A percentile compares a stretch with the other conserved stretches of the same genome.
phyloP scores from a whole-genome alignment of 2,888 invertebrate species.

The Zhengitettix transpicula region DNA sequence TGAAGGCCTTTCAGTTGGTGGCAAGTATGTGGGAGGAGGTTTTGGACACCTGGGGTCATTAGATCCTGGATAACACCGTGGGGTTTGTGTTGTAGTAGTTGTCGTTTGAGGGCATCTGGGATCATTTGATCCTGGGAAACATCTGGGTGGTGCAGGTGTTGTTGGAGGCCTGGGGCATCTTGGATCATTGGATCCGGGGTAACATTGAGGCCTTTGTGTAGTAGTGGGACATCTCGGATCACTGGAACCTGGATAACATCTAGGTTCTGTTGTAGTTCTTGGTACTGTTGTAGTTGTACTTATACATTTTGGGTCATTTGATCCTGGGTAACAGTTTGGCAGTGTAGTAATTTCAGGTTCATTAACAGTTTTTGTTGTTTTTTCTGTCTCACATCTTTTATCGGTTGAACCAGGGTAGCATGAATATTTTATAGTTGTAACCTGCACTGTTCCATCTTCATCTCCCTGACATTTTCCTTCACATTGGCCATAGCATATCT shows the following conservation, averaged over 20 bases:
- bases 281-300: slow-evolving; percentile 7
- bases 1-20: slow-evolving; percentile 15
- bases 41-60: slow-evolving; percentile 17
- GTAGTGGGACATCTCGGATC: slow-evolving; percentile 10
- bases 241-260: slow-evolving; percentile 6
- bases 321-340: slow-evolving; percentile 23
- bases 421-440: slow-evolving; percentile 14
- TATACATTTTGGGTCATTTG: slow-evolving; percentile 13
- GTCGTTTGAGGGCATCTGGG: slow-evolving; percentile 19
- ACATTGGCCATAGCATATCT: slow-evolving; percentile 20
- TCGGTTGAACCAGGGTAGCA: slow-evolving; percentile 23
- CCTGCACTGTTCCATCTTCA: background rate
- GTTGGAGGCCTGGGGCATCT: slow-evolving; percentile 9
- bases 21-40: slow-evolving; percentile 3
- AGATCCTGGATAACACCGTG: slow-evolving; percentile 20
- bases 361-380: slow-evolving; percentile 15
- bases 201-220: slow-evolving; percentile 1
- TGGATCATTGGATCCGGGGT: slow-evolving; percentile 10
- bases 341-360: too few relatives aligned
- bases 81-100: slow-evolving; percentile 10
- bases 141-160: slow-evolving; percentile 10
- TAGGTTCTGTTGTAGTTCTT: slow-evolving; percentile 4
- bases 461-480: slow-evolving; percentile 15
- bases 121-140: slow-evolving; percentile 16
- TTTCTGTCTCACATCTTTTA: slow-evolving; percentile 20